Conservation (phyloP, 2,888 invertebrate genomes). For the Synergus umbraculus region DNA sequence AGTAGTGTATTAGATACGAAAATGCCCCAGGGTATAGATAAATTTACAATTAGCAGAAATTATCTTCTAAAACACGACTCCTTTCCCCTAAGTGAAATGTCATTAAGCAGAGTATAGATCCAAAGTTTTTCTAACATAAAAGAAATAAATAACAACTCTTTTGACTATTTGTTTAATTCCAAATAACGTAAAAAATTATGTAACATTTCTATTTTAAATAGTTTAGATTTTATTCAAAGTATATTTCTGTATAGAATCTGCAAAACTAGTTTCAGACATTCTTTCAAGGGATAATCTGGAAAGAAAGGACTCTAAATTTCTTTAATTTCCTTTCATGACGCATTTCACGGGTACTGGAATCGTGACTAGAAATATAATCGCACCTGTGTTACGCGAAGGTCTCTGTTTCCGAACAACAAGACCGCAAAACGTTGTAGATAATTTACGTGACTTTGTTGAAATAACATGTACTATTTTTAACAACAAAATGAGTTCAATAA, state of each 20-base stretch:
- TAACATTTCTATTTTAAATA: too few relatives aligned
- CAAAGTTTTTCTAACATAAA: background rate
- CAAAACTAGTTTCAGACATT: background rate
- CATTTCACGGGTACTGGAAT: constrained; percentile 35
- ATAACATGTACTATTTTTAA: background rate
- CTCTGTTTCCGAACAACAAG: background rate
- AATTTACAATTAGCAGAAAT: constrained; percentile 22
- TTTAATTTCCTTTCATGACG: constrained; percentile 38
- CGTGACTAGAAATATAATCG: constrained; percentile 37
- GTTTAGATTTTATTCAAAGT: too few relatives aligned
- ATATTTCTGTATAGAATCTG: background rate
- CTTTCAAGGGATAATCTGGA: background rate
- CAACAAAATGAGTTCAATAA: too few relatives aligned
- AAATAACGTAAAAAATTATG: too few relatives aligned
- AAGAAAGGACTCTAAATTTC: constrained; percentile 37
- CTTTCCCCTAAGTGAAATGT: background rate
- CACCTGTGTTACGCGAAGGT: constrained; percentile 25
- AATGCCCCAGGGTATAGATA: constrained; percentile 23
- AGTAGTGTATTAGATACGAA: constrained; percentile 21
- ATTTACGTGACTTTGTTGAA: background rate
- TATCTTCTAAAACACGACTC: background rate
- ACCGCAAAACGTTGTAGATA: constrained; percentile 14
- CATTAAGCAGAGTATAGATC: background rate
- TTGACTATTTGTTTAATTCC: too few relatives aligned
- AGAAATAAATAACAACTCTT: background rate